phyloP scores from a whole-genome alignment of 2,113 vertebrate species.

The Zosterops borbonicus region DNA sequence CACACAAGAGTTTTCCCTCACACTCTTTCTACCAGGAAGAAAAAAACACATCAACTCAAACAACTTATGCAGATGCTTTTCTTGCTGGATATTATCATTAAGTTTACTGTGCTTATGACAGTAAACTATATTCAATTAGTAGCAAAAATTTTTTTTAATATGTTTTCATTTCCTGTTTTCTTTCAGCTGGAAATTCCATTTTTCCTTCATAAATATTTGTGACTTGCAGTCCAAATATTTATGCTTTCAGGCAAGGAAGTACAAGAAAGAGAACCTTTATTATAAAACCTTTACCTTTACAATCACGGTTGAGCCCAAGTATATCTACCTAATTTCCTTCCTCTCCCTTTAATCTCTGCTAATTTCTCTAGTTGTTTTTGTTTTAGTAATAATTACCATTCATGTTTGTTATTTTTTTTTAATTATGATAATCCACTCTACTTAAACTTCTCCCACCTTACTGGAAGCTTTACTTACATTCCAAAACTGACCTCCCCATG shows the following conservation, averaged over 20 bases:
- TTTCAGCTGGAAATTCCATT: background rate
- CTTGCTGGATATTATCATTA: background rate
- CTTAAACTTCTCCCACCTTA: background rate
- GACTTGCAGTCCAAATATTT: conserved; percentile 14
- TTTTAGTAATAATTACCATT: background rate
- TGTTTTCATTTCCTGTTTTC: background rate
- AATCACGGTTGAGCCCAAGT: background rate
- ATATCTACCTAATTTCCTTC: background rate
- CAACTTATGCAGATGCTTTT: background rate
- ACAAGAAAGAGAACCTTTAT: background rate
- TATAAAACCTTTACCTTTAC: background rate
- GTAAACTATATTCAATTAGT: background rate
- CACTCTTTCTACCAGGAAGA: background rate
- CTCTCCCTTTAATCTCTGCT: background rate
- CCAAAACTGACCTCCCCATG: background rate
- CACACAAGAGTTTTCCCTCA: background rate
- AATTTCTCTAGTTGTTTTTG: background rate
- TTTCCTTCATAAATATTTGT: conserved; percentile 24
- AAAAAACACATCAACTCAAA: background rate
- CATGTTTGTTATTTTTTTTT: background rate
- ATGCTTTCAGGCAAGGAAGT: background rate
- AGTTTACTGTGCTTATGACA: background rate
- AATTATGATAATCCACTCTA: background rate
- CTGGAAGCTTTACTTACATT: background rate
- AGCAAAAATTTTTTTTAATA: background rate